Evolutionary conservation across 2,888 invertebrate species (phyloP).

Genomic region (Lepas anatifera): DNA sequence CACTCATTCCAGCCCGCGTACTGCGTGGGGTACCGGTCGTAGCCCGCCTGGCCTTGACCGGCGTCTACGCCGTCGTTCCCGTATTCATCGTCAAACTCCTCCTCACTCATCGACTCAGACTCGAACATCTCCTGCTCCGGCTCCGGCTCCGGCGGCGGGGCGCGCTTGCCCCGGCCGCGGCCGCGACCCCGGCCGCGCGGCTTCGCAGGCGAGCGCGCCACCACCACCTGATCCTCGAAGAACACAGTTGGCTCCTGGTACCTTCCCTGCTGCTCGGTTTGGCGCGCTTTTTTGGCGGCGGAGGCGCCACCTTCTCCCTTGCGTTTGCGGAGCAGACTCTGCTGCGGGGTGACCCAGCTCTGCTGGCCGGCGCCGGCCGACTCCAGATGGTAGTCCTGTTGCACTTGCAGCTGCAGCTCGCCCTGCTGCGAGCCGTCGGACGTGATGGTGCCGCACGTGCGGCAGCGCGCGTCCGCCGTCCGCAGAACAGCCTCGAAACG

Average conservation of each 20-base stretch:
- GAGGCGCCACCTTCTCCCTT: no score
- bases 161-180: no score
- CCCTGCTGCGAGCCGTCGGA: background rate
- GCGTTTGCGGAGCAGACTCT: no score
- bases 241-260: background rate
- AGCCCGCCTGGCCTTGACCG: background rate
- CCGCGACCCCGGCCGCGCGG: no score
- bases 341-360: no score
- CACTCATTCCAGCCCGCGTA: background rate
- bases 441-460: no score
- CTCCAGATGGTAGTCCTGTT: background rate
- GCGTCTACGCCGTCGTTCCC: background rate
- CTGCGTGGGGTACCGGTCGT: background rate
- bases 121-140: background rate
- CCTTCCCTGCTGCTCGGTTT: no score
- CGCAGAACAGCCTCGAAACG: background rate
- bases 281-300: no score
- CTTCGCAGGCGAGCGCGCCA: background rate
- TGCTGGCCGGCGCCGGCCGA: background rate
- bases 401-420: background rate
- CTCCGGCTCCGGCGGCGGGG: no score
- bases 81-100: background rate
- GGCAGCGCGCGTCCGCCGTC: background rate
- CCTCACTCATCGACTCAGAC: no score
- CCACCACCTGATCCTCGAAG: background rate